Base-by-base conservation (phyloP, 1,140 invertebrate species). In the Drosophila virilis region DNA sequence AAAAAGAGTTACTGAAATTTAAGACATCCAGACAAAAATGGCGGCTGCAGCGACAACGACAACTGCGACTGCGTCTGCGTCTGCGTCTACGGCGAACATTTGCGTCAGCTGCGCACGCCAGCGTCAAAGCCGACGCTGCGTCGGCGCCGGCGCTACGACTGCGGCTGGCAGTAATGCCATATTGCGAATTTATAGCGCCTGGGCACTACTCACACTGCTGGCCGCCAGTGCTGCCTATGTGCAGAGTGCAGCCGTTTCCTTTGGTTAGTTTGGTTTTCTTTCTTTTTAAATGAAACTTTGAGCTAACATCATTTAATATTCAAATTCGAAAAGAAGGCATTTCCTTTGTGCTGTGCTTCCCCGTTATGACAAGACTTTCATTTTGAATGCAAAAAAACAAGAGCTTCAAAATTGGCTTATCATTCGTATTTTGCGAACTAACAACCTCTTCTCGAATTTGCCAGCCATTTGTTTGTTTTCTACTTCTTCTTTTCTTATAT, bases 161-260 rank as follows among this genome's bases (percentile, higher is more conserved):
- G 57, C 51, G 50, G 43, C 37, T 52, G 78, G 73, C 73, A 69
- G 65, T 40, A 70, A 59, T 75, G 77, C 74, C 33, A 84, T 76
- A 75, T 74, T 89, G 64, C 77, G 78, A 65, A 88, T 88, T 54
- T 88, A 89, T 50, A 57, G 69, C 55, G 70, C 68, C 57, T 80
- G 71, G 71, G 74, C 77, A 52, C 54, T 80, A 45, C 46, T 89
- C 55, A 70, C 77, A 22, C 60, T 89, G 51, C 66, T 89, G 54
- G 58, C 77, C 40, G 83, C 77, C 75, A 86, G 82, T 54, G 66
- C 52, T 48, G 78, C 76, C 57, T 80, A 84, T 72, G 84, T 89
- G 38, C 80, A 89, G 59, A 89, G 80, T 78, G 84, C 84, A 12
- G 65, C 84, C 13, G 84, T 89, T 59, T 69, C 80, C 50, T 89